These are phyloP conservation scores for Gallinago jamesoni DNA, from an alignment of 2,113 vertebrate genomes.

Conservation along the genomic window DNA sequence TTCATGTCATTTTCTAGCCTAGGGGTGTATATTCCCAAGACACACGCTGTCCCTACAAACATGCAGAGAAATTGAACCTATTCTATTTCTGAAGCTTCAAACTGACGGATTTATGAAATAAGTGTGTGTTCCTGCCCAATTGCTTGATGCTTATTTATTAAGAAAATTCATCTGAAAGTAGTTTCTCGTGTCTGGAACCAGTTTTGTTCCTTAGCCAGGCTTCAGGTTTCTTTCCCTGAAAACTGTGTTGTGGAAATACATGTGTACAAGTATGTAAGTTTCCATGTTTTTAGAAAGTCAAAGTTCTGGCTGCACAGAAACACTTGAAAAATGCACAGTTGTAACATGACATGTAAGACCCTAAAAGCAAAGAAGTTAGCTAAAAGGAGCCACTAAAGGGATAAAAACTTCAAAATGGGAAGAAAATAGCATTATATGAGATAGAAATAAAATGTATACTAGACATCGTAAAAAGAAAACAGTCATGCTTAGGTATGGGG, in stretches of 20 bases:
- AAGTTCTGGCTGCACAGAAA: background rate
- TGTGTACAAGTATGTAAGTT: background rate
- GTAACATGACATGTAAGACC: background rate
- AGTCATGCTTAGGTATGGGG: background rate
- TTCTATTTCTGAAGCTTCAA: background rate
- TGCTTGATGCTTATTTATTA: background rate
- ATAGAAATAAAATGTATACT: background rate
- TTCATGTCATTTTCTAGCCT: background rate
- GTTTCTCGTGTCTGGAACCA: background rate
- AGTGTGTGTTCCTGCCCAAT: background rate
- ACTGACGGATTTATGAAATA: background rate
- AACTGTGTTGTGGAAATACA: background rate
- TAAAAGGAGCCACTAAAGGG: background rate
- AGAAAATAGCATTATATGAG: background rate
- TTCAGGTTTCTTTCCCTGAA: background rate
- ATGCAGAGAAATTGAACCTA: background rate
- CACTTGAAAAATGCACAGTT: background rate
- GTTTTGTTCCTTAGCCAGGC: background rate
- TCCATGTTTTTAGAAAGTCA: background rate
- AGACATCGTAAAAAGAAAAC: background rate
- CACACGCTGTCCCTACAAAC: background rate
- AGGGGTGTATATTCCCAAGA: background rate
- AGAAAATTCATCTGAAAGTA: background rate
- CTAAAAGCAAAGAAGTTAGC: background rate
- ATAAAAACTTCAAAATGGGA: background rate